Conservation (phyloP, 2,113 vertebrate species). For the Phocoena phocoena region DNA sequence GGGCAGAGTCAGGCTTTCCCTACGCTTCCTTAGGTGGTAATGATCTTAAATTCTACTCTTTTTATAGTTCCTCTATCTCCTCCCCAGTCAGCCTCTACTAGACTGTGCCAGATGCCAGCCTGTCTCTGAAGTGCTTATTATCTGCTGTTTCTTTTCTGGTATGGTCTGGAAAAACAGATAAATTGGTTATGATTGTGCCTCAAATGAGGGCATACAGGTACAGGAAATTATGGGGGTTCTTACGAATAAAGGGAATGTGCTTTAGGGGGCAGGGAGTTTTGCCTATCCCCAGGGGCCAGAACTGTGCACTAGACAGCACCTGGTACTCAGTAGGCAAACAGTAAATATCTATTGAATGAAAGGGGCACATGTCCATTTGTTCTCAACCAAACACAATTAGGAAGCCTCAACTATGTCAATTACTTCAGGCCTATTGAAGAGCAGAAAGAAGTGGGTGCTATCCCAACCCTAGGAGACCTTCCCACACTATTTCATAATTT, state of each 20-base stretch:
- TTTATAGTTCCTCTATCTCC: not conserved
- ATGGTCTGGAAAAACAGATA: not conserved
- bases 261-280: not conserved
- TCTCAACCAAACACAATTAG: slow-evolving; percentile 5
- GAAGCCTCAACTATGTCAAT: not conserved
- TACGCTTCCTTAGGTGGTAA: not conserved
- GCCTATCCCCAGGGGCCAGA: not conserved
- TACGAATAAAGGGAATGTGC: not conserved
- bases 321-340: not conserved
- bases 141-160: not conserved
- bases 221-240: not conserved
- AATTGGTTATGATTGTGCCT: not conserved
- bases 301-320: not conserved
- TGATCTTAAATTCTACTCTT: not conserved
- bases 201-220: not conserved
- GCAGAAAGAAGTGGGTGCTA: not conserved
- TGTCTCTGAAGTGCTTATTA: not conserved
- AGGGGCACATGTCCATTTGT: not conserved
- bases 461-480: not conserved
- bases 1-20: not conserved
- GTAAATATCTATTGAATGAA: not conserved
- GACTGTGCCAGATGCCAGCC: not conserved
- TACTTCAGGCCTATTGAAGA: not conserved
- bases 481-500: not conserved
- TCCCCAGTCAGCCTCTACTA: not conserved